Evolutionary conservation across 2,888 invertebrate genomes (phyloP).

Genomic region (Melikaiella ostensackeni): DNA sequence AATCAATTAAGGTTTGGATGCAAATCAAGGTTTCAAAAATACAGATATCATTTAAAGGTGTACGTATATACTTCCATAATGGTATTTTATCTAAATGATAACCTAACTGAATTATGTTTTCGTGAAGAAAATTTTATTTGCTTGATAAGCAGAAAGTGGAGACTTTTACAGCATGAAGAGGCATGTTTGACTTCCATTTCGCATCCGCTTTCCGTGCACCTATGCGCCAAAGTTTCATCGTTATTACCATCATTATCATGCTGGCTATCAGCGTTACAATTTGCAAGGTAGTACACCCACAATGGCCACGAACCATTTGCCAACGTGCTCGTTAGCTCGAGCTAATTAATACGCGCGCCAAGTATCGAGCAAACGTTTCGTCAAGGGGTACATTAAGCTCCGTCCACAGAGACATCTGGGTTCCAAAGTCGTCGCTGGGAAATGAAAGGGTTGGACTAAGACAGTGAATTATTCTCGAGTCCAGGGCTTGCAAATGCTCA

Average conservation of each 20-base stretch:
- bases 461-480: slow-evolving; percentile 48
- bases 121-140: background rate
- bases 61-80: background rate
- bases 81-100: background rate
- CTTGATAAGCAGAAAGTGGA: slow-evolving; percentile 9
- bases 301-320: slow-evolving; percentile 64
- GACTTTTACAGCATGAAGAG: slow-evolving; percentile 28
- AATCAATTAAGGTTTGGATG: background rate
- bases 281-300: slow-evolving; percentile 57
- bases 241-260: slow-evolving; percentile 59
- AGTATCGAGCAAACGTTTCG: slow-evolving; percentile 61
- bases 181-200: slow-evolving; percentile 36
- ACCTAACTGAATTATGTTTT: background rate
- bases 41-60: background rate
- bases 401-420: slow-evolving; percentile 43
- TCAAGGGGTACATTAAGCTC: slow-evolving; percentile 41
- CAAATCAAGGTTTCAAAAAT: background rate
- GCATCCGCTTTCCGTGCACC: slow-evolving; percentile 35
- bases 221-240: slow-evolving; percentile 48
- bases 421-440: slow-evolving; percentile 7
- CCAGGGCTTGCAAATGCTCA: slow-evolving; percentile 37
- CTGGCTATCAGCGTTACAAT: slow-evolving; percentile 62
- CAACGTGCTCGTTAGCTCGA: slow-evolving; percentile 61
- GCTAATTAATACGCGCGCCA: slow-evolving; percentile 64
- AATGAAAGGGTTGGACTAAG: slow-evolving; percentile 30